A percentile compares a stretch with the other conserved stretches of the same genome.
These are phyloP conservation scores for Lytechinus variegatus DNA, from an alignment of 35 echinoderm and acorn worm species.

Conservation along the genomic window DNA sequence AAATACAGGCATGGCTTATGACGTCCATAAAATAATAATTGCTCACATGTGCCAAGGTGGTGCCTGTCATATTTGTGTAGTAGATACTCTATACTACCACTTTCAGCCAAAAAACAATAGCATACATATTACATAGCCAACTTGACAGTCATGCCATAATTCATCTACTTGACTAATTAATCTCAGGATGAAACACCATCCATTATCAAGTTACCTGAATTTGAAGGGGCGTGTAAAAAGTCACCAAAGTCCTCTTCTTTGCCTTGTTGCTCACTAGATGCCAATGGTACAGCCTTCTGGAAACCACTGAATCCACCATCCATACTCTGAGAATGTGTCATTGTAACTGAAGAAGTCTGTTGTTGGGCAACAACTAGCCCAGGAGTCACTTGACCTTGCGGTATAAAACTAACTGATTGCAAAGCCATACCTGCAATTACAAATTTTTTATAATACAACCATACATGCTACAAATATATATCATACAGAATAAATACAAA, in stretches of 20 bases:
- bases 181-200: too few species aligned
- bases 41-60: too few species aligned
- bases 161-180: too few species aligned
- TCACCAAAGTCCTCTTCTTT: conserved; percentile 40
- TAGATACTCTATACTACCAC: too few species aligned
- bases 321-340: conserved; percentile 23
- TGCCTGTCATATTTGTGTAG: too few species aligned
- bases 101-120: too few species aligned
- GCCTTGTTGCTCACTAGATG: neutral
- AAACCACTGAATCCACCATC: conserved; percentile 41
- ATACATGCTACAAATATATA: too few species aligned
- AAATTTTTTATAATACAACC: neutral
- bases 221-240: conserved; percentile 24
- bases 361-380: neutral
- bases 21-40: too few species aligned
- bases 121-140: too few species aligned
- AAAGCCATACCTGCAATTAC: neutral
- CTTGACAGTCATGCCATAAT: too few species aligned
- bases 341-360: neutral
- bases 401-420: neutral
- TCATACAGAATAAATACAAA: too few species aligned
- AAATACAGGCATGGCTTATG: too few species aligned
- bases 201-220: neutral
- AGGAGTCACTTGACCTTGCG: conserved; percentile 9
- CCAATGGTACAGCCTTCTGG: conserved; percentile 25